Base-by-base conservation (phyloP, 92 coral and sea anemone species). In the Epizoanthus rinbou region DNA sequence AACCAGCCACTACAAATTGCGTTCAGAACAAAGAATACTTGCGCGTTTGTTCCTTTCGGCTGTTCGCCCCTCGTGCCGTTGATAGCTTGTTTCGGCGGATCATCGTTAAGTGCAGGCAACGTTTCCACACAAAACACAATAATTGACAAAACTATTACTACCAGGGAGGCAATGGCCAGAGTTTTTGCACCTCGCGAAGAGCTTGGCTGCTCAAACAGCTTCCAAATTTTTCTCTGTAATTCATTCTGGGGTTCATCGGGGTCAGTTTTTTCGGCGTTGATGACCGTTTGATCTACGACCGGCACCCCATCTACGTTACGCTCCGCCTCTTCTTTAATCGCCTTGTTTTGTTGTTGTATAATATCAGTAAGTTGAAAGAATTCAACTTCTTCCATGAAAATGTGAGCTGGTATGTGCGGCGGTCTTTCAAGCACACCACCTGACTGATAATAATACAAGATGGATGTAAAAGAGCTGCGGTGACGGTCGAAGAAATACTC, bases 401-500 rank as follows among this genome's bases (percentile, higher is more conserved):
- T 83, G 37, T 92, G 90, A 59, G 87, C 87, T 19, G 99, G 90
- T 1, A 97, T 93, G 76, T 94, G 94, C 8, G 88, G 74, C 13
- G 99, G 99, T 57, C 94, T 83, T 52, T 92, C 94, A 4, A 97
- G 82, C 31, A 95, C 75, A 11, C 99, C 99, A 37, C 88, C 97
- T 6, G 99, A 97, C 64, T 97, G 99, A 43, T 97, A 97, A 59
- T 94, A 97, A 47, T 97, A 97, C 66, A 97, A 73, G 57, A 97
- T 97, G 76, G 99, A 94, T 10, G 97, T 97, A 71, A 97, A 97
- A 0, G 98, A 92, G 23, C 99, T 87, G 3, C 99, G 93, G 69
- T 97, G 98, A 0, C 99, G 95, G 83, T 97, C 99, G 73, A 97
- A 97, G 76, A 97, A 97, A 71, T 87, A 94, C 72, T 97, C 98